phyloP scores from a whole-genome alignment of 2,888 invertebrate genomes.

The Eulithis prunata region DNA sequence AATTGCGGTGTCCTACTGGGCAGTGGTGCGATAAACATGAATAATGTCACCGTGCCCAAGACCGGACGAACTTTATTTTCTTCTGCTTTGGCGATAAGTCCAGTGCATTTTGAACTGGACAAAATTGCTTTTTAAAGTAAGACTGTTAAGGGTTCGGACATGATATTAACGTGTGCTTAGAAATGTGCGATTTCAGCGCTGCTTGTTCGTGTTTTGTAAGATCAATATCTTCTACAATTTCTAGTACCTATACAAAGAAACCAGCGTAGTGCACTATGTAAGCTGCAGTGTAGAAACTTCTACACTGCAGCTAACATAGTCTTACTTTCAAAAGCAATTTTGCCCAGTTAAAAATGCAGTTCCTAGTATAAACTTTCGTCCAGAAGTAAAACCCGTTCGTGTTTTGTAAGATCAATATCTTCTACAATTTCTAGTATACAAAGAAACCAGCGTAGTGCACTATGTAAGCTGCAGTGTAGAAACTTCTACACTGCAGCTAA shows the following conservation, averaged over 20 bases:
- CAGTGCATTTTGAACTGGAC: constrained; percentile 14
- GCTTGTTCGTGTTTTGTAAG: too few relatives aligned
- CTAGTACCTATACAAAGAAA: too few relatives aligned
- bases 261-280: too few relatives aligned
- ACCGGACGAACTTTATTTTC: constrained; percentile 58
- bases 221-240: too few relatives aligned
- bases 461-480: neutral
- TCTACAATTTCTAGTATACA: too few relatives aligned
- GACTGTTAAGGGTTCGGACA: constrained; percentile 1
- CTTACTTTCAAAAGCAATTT: constrained; percentile 8
- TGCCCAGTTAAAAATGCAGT: constrained; percentile 14
- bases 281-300: neutral
- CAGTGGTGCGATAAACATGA: constrained; percentile 76
- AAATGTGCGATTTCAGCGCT: too few relatives aligned
- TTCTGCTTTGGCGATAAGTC: constrained; percentile 65
- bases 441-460: too few relatives aligned
- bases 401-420: too few relatives aligned
- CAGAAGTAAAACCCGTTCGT: constrained; percentile 5
- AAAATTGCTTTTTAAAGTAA: constrained; percentile 7
- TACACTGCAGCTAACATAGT: too few relatives aligned
- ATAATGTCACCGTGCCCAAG: constrained; percentile 78
- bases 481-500: too few relatives aligned
- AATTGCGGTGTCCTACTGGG: constrained; percentile 72
- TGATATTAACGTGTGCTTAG: neutral
- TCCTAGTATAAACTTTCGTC: constrained; percentile 5